Base-by-base conservation (phyloP, 1,140 invertebrate species). In the Drosophila repleta region DNA sequence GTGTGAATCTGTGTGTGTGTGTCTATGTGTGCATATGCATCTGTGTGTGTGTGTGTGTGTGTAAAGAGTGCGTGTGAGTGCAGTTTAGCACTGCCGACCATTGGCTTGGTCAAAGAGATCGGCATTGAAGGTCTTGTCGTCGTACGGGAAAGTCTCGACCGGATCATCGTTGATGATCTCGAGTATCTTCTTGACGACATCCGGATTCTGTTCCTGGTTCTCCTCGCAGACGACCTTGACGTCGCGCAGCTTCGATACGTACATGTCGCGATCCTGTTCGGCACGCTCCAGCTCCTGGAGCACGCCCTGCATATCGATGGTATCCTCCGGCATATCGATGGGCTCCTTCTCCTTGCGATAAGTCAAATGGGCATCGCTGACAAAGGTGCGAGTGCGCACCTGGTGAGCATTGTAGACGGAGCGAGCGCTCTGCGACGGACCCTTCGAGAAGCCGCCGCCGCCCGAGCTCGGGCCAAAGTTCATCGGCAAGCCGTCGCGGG, bases 401-500 rank as follows among this genome's bases (percentile, higher is more conserved):
- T 55, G 52, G 17, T 51, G 48, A 1, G 26, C 21, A 1, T 8
- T 51, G 5, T 51, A 51, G 2, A 51, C 7, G 1, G 48, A 15
- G 26, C 49, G 49, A 32, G n/a, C 24, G 15, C 49, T 52, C 4
- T 52, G 26, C 15, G 17, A 17, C 7, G 15, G 26, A 17, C 15
- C 26, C 15, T 17, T 51, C 10, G 21, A 26, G 6, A 5, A n/a
- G 24, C 48, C 5, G 6, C 0, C n/a, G n/a, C n/a, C n/a, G 21
- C 46, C 21, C 11, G 21, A 32, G 41, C 41, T 64, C 15, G 45
- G n/a, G 2, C 72, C 72, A 4, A 39, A 71, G 17, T 68, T 56
- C 68, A 75, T 75, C 1, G 21, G 0, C 3, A 13, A 8, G 4
- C 56, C 56, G 7, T 66, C 37, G 6, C 73, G 73, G 2, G n/a